Conservation (phyloP, 2,113 vertebrate genomes). For the Sinocyclocheilus anophthalmus region DNA sequence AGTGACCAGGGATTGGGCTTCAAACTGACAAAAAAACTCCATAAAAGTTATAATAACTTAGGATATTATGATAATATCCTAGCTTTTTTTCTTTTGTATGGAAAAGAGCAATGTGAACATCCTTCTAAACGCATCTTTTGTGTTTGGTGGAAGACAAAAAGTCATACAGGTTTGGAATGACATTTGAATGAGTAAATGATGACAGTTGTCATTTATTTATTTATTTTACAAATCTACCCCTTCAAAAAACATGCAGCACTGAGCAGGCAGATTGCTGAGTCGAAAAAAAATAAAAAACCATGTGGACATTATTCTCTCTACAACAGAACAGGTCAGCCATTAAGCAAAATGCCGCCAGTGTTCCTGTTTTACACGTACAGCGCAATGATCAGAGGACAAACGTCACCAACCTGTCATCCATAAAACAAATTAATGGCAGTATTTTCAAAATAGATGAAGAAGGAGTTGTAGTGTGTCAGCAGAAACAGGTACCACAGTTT, state of each 20-base stretch:
- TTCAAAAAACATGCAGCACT: neutral
- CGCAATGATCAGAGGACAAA: neutral
- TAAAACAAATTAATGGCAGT: neutral
- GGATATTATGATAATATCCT: neutral
- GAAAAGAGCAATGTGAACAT: neutral
- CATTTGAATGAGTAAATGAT: neutral
- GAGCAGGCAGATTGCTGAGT: neutral
- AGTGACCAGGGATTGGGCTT: neutral
- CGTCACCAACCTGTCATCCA: neutral
- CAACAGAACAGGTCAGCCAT: neutral
- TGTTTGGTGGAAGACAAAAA: neutral
- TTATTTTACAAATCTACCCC: too few species aligned
- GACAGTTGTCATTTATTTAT: neutral
- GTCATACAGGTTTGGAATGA: neutral
- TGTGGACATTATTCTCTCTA: neutral
- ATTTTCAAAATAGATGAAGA: neutral
- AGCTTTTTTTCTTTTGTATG: neutral
- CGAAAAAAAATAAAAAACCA: too few species aligned
- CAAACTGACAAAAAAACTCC: neutral
- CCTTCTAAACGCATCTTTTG: neutral
- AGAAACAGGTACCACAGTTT: neutral
- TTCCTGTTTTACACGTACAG: slow-evolving; percentile 12
- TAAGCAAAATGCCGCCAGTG: neutral
- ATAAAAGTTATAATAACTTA: neutral
- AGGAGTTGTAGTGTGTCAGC: neutral